Evolutionary conservation across 1,140 invertebrate genomes (phyloP).

Genomic region (Epicauta chinensis): DNA sequence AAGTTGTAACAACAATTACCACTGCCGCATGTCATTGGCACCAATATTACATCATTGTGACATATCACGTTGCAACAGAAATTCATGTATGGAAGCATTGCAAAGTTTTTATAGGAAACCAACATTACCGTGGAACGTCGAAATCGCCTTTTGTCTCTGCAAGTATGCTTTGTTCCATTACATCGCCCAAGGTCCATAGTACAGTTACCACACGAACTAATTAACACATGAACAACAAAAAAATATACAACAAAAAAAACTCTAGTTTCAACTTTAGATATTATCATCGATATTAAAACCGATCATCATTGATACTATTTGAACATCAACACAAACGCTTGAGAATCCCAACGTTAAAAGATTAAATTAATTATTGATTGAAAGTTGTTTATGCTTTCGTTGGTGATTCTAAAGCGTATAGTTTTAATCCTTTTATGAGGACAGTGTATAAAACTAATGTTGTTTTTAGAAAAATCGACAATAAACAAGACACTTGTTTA

Average conservation of each 20-base stretch:
- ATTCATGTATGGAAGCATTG: conserved; percentile 81
- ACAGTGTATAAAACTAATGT: too few relatives aligned
- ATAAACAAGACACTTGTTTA: conserved; percentile 76
- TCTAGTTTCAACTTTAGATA: not conserved
- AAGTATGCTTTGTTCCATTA: conserved; percentile 52
- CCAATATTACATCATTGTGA: conserved; percentile 77
- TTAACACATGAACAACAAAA: conserved; percentile 1
- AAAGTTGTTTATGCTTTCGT: too few relatives aligned
- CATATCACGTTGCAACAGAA: conserved; percentile 64
- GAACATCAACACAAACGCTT: too few relatives aligned
- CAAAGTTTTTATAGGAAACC: conserved; percentile 77
- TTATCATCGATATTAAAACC: too few relatives aligned
- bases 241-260: conserved; percentile 2
- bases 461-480: conserved; percentile 64
- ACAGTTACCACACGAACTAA: conserved; percentile 13
- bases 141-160: conserved; percentile 88
- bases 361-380: too few relatives aligned
- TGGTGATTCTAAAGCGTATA: too few relatives aligned
- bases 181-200: conserved; percentile 7
- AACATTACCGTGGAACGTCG: conserved; percentile 70
- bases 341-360: too few relatives aligned
- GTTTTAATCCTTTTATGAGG: too few relatives aligned
- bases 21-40: conserved; percentile 67
- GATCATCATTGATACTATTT: too few relatives aligned
- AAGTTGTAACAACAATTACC: conserved; percentile 66